Evolutionary conservation across 2,888 invertebrate species (phyloP).

Genomic region (Heliconius charithonia): DNA sequence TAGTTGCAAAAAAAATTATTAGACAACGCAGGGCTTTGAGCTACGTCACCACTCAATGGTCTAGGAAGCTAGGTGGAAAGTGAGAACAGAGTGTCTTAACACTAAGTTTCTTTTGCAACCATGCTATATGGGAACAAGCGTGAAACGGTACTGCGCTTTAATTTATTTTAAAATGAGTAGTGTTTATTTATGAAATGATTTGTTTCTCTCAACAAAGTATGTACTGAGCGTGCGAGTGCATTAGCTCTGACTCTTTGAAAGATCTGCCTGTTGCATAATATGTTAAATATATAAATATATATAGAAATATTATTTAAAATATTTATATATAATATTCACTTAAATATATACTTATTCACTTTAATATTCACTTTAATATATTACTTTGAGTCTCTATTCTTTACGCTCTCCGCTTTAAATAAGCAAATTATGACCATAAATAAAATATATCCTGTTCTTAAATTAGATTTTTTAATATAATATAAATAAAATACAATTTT

Average conservation of each 20-base stretch:
- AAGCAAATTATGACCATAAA: too few relatives aligned
- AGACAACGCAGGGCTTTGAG: not conserved
- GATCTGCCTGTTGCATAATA: conserved; percentile 3
- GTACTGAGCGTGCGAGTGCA: conserved; percentile 20
- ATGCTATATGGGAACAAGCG: too few relatives aligned
- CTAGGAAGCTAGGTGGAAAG: not conserved
- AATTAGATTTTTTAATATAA: too few relatives aligned
- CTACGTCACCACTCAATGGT: not conserved
- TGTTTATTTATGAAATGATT: conserved; percentile 1
- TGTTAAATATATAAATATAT: not conserved
- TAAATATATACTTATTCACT: too few relatives aligned
- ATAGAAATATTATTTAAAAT: not conserved
- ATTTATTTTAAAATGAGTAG: not conserved
- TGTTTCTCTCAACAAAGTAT: conserved; percentile 7
- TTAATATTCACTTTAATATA: not conserved
- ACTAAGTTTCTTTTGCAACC: not conserved
- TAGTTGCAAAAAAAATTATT: too few relatives aligned
- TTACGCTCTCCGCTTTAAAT: not conserved
- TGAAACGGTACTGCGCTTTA: too few relatives aligned
- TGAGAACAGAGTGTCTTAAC: not conserved
- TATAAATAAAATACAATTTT: too few relatives aligned
- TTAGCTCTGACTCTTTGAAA: not conserved
- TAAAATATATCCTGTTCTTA: too few relatives aligned
- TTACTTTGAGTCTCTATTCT: not conserved
- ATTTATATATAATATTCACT: not conserved